Evolutionary conservation across 2,888 invertebrate genomes (phyloP).

Genomic region (Dromius quadrimaculatus): DNA sequence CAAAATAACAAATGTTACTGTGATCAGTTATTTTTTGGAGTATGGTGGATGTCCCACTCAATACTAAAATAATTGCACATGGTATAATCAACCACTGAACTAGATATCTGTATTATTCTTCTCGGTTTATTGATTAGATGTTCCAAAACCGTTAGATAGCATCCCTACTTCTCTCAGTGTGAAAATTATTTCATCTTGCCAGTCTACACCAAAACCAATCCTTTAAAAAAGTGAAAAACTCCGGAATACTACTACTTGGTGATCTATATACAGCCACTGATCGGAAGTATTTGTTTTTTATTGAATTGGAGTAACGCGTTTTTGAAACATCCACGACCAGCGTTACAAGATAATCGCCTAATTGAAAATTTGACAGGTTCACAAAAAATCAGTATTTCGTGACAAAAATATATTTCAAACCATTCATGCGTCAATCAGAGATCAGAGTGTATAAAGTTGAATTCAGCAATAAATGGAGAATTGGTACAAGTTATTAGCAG

Average conservation of each 20-base stretch:
- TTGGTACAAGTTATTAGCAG: no score
- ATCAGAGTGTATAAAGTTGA: no score
- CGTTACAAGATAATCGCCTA: no score
- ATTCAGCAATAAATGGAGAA: no score
- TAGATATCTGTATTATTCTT: neutral
- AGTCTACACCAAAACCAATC: conserved; percentile 6
- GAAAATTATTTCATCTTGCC: neutral
- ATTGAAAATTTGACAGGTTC: no score
- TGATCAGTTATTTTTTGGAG: conserved; percentile 15
- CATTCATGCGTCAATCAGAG: no score
- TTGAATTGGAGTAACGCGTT: no score
- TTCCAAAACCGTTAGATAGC: neutral
- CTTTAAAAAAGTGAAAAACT: neutral
- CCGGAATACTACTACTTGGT: conserved; percentile 9
- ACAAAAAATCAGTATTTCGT: no score
- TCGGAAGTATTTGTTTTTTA: no score
- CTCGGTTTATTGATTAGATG: conserved; percentile 7
- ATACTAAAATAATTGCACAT: conserved; percentile 16
- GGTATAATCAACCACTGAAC: neutral
- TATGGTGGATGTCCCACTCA: neutral
- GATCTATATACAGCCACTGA: conserved; percentile 15
- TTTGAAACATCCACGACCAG: no score
- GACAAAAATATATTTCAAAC: no score
- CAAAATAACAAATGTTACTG: neutral
- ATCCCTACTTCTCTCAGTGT: neutral